Base-by-base conservation (phyloP, 2,888 invertebrate species). In the Pyrochroa serraticornis region DNA sequence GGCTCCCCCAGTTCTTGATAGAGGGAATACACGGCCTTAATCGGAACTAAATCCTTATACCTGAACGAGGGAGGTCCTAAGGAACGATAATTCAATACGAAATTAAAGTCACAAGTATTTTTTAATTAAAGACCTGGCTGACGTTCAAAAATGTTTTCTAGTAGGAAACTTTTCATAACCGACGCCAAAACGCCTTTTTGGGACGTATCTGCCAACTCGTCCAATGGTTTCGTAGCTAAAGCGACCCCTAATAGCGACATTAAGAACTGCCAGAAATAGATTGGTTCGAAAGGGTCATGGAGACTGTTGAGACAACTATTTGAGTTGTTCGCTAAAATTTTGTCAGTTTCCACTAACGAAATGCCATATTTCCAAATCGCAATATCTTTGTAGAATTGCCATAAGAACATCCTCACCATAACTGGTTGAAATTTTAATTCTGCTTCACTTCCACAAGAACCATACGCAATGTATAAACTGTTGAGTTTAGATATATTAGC, bases 181-280 rank as follows among this genome's bases (percentile, higher is more conserved):
- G 70, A 75, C n/a, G 83, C 81, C 43, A 84, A 66, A 63, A 82
- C 81, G 31, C 84, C 84, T 61, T 81, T 80, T 1, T 78, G 79
- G 59, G 77, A 79, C 7, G 70, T 70, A 2, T 51, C 46, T 8
- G 13, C 9, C 0, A 30, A 30, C 2, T 62, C 53, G 3, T 58
- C 51, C 1, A 80, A 76, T 65, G 83, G 84, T 12, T 79, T 81
- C 1, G 84, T 80, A 22, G 83, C 77, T 5, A 65, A 64, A 7
- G 66, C 58, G 8, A 62, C 54, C 35, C 82, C 79, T 57, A 87
- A 76, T 7, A 87, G 65, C 33, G 82, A 81, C 58, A 85, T 84
- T 33, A 85, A 53, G 73, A 85, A 86, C 72, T 87, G 87, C 84
- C 85, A 87, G 68, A 83, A 84, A 71, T 84, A 83, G 66, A 87